Percentiles rank a stretch among this genome's conserved stretches.
Conservation (phyloP, 2,797 vertebrate species). For the Cossypha dichroa region DNA sequence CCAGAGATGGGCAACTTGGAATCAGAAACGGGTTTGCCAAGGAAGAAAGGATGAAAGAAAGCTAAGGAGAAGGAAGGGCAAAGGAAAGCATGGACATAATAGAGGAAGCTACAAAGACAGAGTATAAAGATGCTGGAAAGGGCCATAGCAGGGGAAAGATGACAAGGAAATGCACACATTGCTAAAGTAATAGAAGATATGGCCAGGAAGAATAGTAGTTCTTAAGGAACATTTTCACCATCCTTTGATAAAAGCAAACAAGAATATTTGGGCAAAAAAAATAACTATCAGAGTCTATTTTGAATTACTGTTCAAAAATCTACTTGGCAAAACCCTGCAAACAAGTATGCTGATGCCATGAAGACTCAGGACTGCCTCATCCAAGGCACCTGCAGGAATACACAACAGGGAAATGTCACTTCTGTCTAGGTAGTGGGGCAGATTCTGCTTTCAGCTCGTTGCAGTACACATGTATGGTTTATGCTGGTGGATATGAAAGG, state of each 20-base stretch:
- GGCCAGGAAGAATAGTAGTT: background rate
- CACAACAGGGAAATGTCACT: background rate
- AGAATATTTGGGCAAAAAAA: background rate
- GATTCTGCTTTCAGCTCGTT: background rate
- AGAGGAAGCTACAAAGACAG: background rate
- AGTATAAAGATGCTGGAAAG: background rate
- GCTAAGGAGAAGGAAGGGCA: background rate
- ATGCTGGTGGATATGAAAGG: background rate
- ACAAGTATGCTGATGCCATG: background rate
- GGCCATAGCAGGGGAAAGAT: background rate
- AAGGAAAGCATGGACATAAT: background rate
- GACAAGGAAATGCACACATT: background rate
- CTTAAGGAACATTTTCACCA: background rate
- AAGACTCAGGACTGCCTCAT: background rate
- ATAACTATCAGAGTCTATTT: background rate
- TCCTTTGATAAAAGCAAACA: background rate
- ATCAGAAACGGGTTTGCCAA: background rate
- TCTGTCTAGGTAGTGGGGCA: background rate
- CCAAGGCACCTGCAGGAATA: background rate
- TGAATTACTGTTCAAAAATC: background rate
- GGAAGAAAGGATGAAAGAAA: background rate
- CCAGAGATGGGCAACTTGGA: background rate
- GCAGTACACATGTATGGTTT: background rate
- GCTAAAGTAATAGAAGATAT: background rate
- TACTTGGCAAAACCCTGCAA: background rate